Evolutionary conservation across 2,888 invertebrate species (phyloP), one percentile per base, ranked within the genome.

Genomic region (Dynastes tityus): DNA sequence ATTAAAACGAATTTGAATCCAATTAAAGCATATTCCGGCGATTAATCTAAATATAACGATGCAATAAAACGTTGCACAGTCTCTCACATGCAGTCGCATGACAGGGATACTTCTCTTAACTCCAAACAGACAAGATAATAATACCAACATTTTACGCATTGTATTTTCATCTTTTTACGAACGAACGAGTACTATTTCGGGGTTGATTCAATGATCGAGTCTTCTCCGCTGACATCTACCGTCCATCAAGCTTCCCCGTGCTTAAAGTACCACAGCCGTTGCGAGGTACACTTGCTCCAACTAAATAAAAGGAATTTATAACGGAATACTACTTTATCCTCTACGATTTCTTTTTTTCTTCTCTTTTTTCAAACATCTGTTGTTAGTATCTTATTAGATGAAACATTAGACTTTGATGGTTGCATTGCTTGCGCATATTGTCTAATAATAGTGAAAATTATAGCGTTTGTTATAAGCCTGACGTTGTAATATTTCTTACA

Each of bases 151-250:
- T 67, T 68, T 76, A 68, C 68, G 49, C 58, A 80, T 81, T 82
- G 79, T 77, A 77, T 78, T 82, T 82, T 81, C 79, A 77, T 79
- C 79, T 81, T 80, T 81, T 80, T 82, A 81, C 80, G 80, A 77
- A 78, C 77, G 79, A 68, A 73, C 81, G 78, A 71, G 71, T 78
- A 80, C 83, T 84, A 84, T 84, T 84, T 84, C 82, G 79, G 83
- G 84, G 81, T 81, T 84, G 84, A 84, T 84, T 82, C 83, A 84
- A 75, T 67, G 83, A 81, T 81, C 81, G 78, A 81, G 83, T 84
- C 83, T 78, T 80, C 67, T 76, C 79, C 79, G 82, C 80, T 84
- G 84, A 84, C 84, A 84, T 81, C 81, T 67, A 79, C 80, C 80
- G 81, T 84, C 77, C 82, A 82, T 84, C 83, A 84, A 79, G 78